Percentiles rank a stretch among this genome's conserved stretches.
These are phyloP conservation scores for Caracal caracal DNA, from an alignment of 2,113 vertebrate genomes.

Conservation along the genomic window DNA sequence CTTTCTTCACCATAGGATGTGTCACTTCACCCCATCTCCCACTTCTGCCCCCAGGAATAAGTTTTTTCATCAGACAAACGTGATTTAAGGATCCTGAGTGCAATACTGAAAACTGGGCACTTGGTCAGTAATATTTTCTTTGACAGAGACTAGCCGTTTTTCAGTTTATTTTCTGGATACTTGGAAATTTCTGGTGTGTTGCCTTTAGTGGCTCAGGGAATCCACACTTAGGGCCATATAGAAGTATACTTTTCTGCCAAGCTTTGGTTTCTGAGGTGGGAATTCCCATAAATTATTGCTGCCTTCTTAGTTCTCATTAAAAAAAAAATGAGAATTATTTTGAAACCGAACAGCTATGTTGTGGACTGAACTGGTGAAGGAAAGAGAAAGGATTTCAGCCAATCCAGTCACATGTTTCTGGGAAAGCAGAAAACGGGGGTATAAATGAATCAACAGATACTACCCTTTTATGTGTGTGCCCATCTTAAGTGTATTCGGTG, in stretches of 20 bases:
- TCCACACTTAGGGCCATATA: neutral
- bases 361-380: neutral
- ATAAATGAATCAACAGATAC: neutral
- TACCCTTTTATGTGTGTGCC: neutral
- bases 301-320: neutral
- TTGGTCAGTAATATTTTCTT: neutral
- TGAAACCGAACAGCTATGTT: neutral
- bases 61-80: neutral
- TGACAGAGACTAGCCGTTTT: neutral
- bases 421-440: neutral
- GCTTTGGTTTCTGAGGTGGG: neutral
- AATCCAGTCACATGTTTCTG: neutral
- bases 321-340: neutral
- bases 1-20: neutral
- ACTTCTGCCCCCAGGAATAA: neutral
- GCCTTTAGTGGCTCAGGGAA: neutral
- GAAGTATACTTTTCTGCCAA: neutral
- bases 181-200: neutral
- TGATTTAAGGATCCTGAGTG: neutral
- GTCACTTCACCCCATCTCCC: neutral
- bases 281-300: neutral
- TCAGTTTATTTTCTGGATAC: conserved; percentile 9
- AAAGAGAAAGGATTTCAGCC: neutral
- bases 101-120: neutral
- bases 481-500: neutral